Base-by-base conservation (phyloP, 2,888 invertebrate species). In the Geotrupes spiniger region DNA sequence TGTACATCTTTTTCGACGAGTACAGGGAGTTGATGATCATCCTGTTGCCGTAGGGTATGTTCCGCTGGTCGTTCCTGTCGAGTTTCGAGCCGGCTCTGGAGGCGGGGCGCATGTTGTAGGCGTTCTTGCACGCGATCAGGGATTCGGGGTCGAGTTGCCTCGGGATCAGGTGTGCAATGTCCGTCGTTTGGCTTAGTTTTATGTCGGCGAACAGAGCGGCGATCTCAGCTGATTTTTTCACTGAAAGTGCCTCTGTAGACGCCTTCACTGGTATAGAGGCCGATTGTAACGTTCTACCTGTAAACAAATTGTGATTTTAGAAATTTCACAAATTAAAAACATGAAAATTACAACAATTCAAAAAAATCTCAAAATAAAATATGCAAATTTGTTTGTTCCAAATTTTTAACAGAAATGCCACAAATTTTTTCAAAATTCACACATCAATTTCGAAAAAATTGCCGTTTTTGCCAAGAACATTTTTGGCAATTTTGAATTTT, bases 141-240 rank as follows among this genome's bases (percentile, higher is more conserved):
- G 58, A 41, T 16, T 62, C 39, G 15, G 62, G 62, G 39, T 63
- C 62, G 15, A 56, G 58, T 29, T 62, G 61, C 4, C 52, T 50
- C 0, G 66, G 63, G 1, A 63, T 69, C 16, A 79, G 58, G 41
- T 77, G 78, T 46, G 76, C 76, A 28, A 85, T 83, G 66, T 85
- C 85, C 0, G 85, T 85, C 9, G 85, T 80, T 70, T 85, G 85
- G 16, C 82, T 84, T 1, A 85, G 75, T 27, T 84, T 82, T 36
- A 85, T 82, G 64, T 89, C 87, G 0, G 88, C 87, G 68, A 92
- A 92, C 17, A 92, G 74, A 0, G 91, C 92, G 0, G 91, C 92
- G 62, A 92, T 91, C 70, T 92, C 92, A 0, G 91, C 91, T 2
- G 89, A 88, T 68, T 92, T 92, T 71, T 92, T 92, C 17, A 91